A percentile compares a stretch with the other conserved stretches of the same genome.
Conservation (phyloP, 2,797 vertebrate species). For the Crypturellus tataupa region DNA sequence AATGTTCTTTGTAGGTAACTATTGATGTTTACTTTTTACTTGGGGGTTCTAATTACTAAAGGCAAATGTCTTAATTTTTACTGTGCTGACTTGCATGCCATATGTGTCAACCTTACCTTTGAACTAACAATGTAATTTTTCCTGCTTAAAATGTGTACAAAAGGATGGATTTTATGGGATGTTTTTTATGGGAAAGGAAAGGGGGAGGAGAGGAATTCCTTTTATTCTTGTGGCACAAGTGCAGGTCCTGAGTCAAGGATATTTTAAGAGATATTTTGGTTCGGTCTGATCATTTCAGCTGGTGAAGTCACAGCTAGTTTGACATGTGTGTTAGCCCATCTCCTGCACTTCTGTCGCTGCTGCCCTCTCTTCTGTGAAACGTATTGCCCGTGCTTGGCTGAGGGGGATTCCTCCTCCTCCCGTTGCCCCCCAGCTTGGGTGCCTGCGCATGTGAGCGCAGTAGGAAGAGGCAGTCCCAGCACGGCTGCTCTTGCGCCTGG, state of each 20-base stretch:
- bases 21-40: slow-evolving; percentile 4
- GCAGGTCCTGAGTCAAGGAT: neutral
- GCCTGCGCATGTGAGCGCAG: neutral
- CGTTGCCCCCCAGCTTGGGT: neutral
- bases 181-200: neutral
- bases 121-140: neutral
- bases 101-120: neutral
- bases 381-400: rapidly evolving
- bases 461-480: neutral
- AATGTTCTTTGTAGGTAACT: slow-evolving; percentile 51
- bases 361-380: neutral
- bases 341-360: neutral
- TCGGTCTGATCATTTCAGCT: neutral
- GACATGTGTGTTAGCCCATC: neutral
- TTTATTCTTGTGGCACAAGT: neutral
- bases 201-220: neutral
- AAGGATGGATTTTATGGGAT: neutral
- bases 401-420: neutral
- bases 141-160: neutral
- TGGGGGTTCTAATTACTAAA: neutral
- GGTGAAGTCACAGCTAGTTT: neutral
- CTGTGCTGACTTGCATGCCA: neutral
- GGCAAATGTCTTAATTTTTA: neutral
- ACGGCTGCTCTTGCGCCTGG: neutral
- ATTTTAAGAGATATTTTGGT: neutral